Percentiles rank a stretch among this genome's conserved stretches.
Conservation (phyloP, 2,888 invertebrate species). For the Tachina grossa region DNA sequence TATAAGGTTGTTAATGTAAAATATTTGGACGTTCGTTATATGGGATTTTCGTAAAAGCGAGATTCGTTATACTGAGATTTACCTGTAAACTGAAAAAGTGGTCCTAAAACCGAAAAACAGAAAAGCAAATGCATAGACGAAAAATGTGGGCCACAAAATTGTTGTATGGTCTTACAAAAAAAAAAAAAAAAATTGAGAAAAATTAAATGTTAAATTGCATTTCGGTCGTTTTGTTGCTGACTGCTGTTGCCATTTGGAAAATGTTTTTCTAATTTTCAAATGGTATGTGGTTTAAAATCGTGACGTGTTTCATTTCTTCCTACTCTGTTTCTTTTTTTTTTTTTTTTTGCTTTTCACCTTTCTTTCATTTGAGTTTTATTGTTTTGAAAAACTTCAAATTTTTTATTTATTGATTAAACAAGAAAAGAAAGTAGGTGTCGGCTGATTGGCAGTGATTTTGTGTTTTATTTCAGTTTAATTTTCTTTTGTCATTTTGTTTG, state of each 20-base stretch:
- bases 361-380: slow-evolving; percentile 80
- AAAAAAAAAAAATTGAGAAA: background rate
- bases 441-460: slow-evolving; percentile 66
- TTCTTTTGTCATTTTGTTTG: slow-evolving; percentile 23
- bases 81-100: slow-evolving; percentile 21
- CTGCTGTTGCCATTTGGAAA: slow-evolving; percentile 50
- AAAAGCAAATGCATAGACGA: background rate
- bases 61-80: too few relatives aligned
- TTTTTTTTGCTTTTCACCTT: slow-evolving; percentile 42
- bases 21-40: too few relatives aligned
- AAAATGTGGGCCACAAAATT: background rate
- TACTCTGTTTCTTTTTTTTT: background rate
- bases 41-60: too few relatives aligned
- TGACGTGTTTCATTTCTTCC: slow-evolving; percentile 62
- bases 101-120: slow-evolving; percentile 6
- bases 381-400: slow-evolving; percentile 58
- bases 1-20: too few relatives aligned
- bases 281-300: slow-evolving; percentile 68
- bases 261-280: slow-evolving; percentile 39
- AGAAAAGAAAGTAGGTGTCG: slow-evolving; percentile 67
- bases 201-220: slow-evolving; percentile 52
- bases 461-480: slow-evolving; percentile 57
- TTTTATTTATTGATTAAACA: slow-evolving; percentile 21
- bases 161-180: background rate
- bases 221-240: slow-evolving; percentile 44